Conservation (phyloP, 2,113 vertebrate genomes). For the Promerops cafer region DNA sequence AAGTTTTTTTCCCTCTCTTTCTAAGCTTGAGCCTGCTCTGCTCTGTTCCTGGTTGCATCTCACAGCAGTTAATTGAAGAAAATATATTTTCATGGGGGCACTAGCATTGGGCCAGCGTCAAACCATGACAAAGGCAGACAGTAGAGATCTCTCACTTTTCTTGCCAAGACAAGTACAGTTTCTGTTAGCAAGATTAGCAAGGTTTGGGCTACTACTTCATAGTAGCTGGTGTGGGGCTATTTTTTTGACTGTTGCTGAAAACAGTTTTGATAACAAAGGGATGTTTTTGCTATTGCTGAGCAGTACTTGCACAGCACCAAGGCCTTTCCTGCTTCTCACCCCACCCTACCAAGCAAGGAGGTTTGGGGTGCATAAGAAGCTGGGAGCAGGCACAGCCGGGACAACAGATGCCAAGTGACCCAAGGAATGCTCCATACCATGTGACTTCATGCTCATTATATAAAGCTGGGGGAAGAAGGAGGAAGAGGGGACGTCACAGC, state of each 20-base stretch:
- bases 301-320: neutral
- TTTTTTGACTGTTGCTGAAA: neutral
- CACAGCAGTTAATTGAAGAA: no score
- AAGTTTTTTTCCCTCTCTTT: no score
- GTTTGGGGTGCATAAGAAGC: neutral
- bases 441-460: neutral
- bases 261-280: neutral
- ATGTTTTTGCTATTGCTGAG: neutral
- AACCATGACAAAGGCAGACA: no score
- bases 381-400: fast-evolving
- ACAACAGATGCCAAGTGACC: neutral
- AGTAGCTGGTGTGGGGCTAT: neutral
- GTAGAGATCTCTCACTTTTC: neutral
- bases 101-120: no score
- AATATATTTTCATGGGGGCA: no score
- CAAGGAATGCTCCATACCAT: no score
- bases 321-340: neutral
- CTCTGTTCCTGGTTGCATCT: no score
- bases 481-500: fast-evolving
- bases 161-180: neutral
- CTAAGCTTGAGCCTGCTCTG: no score
- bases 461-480: neutral
- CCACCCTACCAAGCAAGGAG: neutral
- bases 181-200: neutral
- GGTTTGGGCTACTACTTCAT: neutral